Conservation (phyloP, 2,888 invertebrate species). For the Noctua janthina region DNA sequence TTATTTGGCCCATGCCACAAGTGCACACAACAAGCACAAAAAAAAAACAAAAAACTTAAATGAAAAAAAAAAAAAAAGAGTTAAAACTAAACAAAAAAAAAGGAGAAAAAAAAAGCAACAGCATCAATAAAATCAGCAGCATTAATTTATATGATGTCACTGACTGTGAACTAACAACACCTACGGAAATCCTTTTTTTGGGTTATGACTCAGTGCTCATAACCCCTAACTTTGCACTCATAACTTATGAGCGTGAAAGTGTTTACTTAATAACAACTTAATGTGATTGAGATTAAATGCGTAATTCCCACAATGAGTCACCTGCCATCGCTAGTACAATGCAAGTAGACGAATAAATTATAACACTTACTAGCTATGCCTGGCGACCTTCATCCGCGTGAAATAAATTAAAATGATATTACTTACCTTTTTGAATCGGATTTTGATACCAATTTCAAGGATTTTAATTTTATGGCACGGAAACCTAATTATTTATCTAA, state of each 20-base stretch:
- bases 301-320: conserved; percentile 41
- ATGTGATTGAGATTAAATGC: conserved; percentile 39
- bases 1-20: too few relatives aligned
- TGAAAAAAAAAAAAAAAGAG: too few relatives aligned
- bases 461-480: too few relatives aligned
- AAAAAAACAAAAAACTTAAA: too few relatives aligned
- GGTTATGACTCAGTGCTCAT: neutral
- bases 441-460: too few relatives aligned
- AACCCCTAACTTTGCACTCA: neutral
- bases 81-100: too few relatives aligned
- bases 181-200: neutral
- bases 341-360: conserved; percentile 1
- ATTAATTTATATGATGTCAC: neutral
- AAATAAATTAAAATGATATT: too few relatives aligned
- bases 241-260: neutral
- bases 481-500: too few relatives aligned
- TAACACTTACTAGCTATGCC: neutral
- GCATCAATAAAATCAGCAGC: neutral
- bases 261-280: conserved; percentile 40
- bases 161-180: neutral
- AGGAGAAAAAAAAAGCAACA: too few relatives aligned
- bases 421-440: too few relatives aligned
- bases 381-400: too few relatives aligned
- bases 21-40: too few relatives aligned
- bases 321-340: neutral